These are phyloP conservation scores for Otocyon megalotis DNA, from an alignment of 2,113 vertebrate genomes.

Conservation along the genomic window DNA sequence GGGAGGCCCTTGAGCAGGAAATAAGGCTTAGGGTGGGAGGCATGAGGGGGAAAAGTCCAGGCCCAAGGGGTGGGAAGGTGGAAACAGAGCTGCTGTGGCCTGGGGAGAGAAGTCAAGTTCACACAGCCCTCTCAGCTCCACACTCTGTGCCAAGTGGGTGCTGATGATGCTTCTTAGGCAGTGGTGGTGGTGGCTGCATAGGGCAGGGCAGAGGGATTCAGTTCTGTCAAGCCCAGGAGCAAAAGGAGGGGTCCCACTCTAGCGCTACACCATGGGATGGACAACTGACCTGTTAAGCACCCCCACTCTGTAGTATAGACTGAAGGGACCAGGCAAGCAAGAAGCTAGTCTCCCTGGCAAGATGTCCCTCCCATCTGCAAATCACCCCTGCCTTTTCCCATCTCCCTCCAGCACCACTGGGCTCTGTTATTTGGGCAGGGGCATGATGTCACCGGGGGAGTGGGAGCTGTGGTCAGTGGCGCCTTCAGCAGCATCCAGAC, in stretches of 20 bases:
- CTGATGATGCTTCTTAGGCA: background rate
- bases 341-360: background rate
- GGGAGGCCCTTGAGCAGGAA: constrained; percentile 43
- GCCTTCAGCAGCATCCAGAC: background rate
- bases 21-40: background rate
- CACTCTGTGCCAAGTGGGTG: background rate
- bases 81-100: background rate
- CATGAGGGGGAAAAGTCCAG: too few relatives aligned
- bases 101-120: background rate
- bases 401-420: background rate
- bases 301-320: background rate
- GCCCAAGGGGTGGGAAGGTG: background rate
- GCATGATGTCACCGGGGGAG: background rate
- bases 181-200: background rate
- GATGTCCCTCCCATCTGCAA: background rate
- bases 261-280: background rate
- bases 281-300: background rate
- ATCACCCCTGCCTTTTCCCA: background rate
- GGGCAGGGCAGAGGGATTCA: background rate
- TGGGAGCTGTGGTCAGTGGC: background rate
- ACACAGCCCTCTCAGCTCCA: too few relatives aligned
- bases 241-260: background rate
- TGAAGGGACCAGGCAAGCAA: background rate
- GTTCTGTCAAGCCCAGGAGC: background rate
- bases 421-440: background rate